Percentiles rank a stretch among this genome's conserved stretches.
Conservation (phyloP, 2,113 vertebrate species). For the Probosciger aterrimus region DNA sequence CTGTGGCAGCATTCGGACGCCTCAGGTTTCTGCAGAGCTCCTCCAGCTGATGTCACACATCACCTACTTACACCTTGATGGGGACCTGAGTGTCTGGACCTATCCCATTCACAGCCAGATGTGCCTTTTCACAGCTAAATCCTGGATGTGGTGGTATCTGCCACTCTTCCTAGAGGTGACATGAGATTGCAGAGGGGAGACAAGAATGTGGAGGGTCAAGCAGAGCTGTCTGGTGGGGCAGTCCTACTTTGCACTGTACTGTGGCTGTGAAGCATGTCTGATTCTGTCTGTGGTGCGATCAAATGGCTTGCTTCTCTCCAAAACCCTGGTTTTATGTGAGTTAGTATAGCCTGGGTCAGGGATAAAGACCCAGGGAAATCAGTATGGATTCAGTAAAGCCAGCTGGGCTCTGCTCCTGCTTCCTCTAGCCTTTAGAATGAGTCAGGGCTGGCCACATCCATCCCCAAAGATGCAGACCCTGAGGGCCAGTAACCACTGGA, state of each 20-base stretch:
- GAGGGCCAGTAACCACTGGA: not conserved
- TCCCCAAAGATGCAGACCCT: not conserved
- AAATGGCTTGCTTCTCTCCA: not conserved
- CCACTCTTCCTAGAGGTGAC: not conserved
- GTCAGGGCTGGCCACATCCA: not conserved
- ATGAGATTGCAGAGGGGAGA: not conserved
- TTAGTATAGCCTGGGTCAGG: not conserved
- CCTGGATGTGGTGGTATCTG: not conserved
- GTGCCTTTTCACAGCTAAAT: not conserved
- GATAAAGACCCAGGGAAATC: not conserved
- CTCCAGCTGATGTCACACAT: not conserved
- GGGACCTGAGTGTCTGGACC: not conserved
- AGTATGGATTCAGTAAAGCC: accelerated
- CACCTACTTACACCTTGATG: not conserved
- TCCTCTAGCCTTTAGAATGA: not conserved
- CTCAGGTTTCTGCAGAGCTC: not conserved
- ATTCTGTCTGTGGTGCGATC: not conserved
- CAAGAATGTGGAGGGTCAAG: accelerated
- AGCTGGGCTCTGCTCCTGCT: not conserved
- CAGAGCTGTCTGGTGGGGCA: not conserved
- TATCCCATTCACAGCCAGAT: not conserved
- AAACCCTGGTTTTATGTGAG: not conserved
- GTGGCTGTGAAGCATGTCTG: not conserved
- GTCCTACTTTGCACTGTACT: not conserved
- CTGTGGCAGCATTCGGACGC: not conserved